These are phyloP conservation scores for Clarias pachynema DNA, from an alignment of 2,797 vertebrate genomes.

Conservation along the genomic window DNA sequence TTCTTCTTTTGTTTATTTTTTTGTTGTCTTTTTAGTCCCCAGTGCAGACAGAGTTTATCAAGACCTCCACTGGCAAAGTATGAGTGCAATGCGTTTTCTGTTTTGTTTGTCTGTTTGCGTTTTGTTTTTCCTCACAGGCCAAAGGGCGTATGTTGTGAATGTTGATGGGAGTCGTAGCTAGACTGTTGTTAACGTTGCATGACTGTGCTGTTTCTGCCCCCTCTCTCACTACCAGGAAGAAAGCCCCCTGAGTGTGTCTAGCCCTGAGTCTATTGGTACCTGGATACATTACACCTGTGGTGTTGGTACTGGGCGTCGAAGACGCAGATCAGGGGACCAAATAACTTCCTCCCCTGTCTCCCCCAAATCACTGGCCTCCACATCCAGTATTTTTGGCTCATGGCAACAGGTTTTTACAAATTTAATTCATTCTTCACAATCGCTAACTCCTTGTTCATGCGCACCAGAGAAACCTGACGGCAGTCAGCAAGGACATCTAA, in stretches of 20 bases:
- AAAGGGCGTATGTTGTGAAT: conserved; percentile 57
- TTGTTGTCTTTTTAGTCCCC: conserved; percentile 57
- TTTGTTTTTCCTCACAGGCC: conserved; percentile 28
- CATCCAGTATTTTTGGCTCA: conserved; percentile 97
- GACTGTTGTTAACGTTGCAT: conserved; percentile 88
- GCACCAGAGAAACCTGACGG: conserved; percentile 72
- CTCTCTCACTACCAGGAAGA: conserved; percentile 93
- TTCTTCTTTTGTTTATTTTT: conserved; percentile 40
- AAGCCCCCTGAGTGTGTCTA: conserved; percentile 95
- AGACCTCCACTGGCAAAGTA: conserved; percentile 64
- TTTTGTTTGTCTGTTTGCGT: conserved; percentile 25
- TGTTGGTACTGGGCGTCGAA: conserved; percentile 94
- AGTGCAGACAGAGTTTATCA: conserved; percentile 64
- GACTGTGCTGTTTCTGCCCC: conserved; percentile 90
- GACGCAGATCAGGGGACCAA: conserved; percentile 96
- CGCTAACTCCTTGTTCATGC: conserved; percentile 57
- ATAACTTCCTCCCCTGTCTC: conserved; percentile 95
- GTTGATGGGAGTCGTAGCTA: conserved; percentile 74
- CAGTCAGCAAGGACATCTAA: conserved; percentile 89
- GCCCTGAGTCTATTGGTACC: conserved; percentile 93
- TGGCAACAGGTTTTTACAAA: conserved; percentile 96
- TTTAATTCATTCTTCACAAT: conserved; percentile 85
- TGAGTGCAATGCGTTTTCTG: conserved; percentile 46
- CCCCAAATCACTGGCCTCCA: conserved; percentile 97
- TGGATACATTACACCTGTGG: conserved; percentile 94